Evolutionary conservation across 2,888 invertebrate species (phyloP).

Genomic region (Scaptomyza polygonia): DNA sequence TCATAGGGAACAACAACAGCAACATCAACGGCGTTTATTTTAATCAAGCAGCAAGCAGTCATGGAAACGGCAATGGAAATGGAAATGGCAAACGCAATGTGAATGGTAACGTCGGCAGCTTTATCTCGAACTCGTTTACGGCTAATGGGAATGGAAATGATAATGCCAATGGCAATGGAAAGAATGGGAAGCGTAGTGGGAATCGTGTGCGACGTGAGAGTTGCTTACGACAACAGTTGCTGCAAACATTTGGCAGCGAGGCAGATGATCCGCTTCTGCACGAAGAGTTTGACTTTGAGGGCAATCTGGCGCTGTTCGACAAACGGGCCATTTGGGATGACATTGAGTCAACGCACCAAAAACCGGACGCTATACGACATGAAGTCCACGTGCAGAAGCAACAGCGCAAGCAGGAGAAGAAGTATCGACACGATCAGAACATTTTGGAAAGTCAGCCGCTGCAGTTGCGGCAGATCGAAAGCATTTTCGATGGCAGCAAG

Average conservation of each 20-base stretch:
- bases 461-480: constrained; percentile 88
- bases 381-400: constrained; percentile 72
- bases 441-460: constrained; percentile 89
- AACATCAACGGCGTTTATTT: constrained; percentile 41
- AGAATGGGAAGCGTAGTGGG: constrained; percentile 52
- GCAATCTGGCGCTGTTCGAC: constrained; percentile 95
- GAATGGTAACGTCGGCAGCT: constrained; percentile 28
- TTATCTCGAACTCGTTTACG: constrained; percentile 27
- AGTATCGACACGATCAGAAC: constrained; percentile 94
- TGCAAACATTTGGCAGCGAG: constrained; percentile 82
- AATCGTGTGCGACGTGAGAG: constrained; percentile 80
- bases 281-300: constrained; percentile 97
- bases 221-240: constrained; percentile 77
- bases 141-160: constrained; percentile 43
- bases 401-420: constrained; percentile 83
- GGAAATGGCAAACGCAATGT: constrained; percentile 43
- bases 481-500: constrained; percentile 82
- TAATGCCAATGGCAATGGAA: constrained; percentile 36
- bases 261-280: constrained; percentile 83
- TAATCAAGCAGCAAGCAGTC: constrained; percentile 73
- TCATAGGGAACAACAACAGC: constrained; percentile 47
- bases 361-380: constrained; percentile 84
- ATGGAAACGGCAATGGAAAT: constrained; percentile 42
- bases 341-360: constrained; percentile 85
- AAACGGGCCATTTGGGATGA: constrained; percentile 92